Evolutionary conservation across 1,140 invertebrate species (phyloP), one percentile per base, ranked within the genome.

Genomic region (Calycopis cecrops): DNA sequence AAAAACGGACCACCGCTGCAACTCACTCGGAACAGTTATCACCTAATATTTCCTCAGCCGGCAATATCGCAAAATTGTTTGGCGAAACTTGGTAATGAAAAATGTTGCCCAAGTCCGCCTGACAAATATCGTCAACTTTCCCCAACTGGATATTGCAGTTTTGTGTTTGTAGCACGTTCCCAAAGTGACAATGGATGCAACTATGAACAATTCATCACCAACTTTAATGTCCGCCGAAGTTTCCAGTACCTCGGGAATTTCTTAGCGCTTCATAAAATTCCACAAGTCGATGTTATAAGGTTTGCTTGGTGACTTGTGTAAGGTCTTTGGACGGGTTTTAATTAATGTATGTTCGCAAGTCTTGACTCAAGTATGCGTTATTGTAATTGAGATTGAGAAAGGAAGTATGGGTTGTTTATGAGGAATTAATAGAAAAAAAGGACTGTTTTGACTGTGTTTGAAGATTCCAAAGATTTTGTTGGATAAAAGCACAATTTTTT

Each of bases 71-170:
- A 44, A 51, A 55, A 40, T 60, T 60, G 56, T 44, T 50, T 44
- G 44, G 54, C 49, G 51, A 65, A 70, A 67, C 63, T 70, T 65
- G 56, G 58, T 68, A 73, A 73, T 73, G 70, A 73, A 73, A 73
- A 73, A 73, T 73, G 70, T 73, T 71, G 34, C 14, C 16, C 9
- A 44, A 42, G 18, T 42, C 53, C 35, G 52, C 55, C 14, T 57
- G 67, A 70, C 61, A 63, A 71, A 71, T 65, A 59, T 63, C 60
- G 52, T 58, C 44, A 63, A 69, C 48, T 71, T 65, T 58, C 51
- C 35, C 34, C 40, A 42, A 42, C 14, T 51, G 38, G 59, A 65
- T 71, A 71, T 71, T 71, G 68, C 63, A 60, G 54, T 65, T 67
- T 62, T 62, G 55, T 62, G 51, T 59, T 65, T 60, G 55, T 51